These are phyloP conservation scores for Crematogaster levior DNA, from an alignment of 2,888 invertebrate species.

Conservation along the genomic window DNA sequence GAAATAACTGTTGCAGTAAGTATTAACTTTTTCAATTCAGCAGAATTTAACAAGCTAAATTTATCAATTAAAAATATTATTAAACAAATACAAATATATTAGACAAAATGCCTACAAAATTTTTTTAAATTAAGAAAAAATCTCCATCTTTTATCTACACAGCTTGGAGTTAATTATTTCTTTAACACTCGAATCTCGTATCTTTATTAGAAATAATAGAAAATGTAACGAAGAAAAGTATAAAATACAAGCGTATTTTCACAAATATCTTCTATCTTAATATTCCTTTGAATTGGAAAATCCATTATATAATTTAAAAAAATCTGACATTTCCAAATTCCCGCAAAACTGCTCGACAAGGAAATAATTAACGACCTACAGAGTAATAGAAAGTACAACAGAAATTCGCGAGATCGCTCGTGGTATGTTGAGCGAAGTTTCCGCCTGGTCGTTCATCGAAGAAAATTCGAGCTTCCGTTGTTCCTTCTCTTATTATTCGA, in stretches of 20 bases:
- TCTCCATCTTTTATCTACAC: not conserved
- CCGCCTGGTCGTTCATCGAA: constrained; percentile 25
- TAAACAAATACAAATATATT: not conserved
- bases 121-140: not conserved
- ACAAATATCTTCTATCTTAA: not conserved
- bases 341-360: not conserved
- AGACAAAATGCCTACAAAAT: not conserved
- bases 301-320: not conserved
- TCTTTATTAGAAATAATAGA: not conserved
- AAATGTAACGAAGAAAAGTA: not conserved
- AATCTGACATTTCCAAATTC: not conserved
- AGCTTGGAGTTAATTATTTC: not conserved
- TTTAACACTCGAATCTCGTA: not conserved
- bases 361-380: not conserved
- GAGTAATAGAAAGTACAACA: not conserved
- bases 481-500: constrained; percentile 26
- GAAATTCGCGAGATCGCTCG: constrained; percentile 28
- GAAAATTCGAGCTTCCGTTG: constrained; percentile 47
- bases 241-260: not conserved
- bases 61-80: not conserved
- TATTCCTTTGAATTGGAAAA: not conserved
- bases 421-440: constrained; percentile 30
- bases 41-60: not conserved
- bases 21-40: not conserved
- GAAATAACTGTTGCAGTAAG: not conserved